A percentile compares a stretch with the other conserved stretches of the same genome.
These are phyloP conservation scores for Cynaeus angustus DNA, from an alignment of 2,888 invertebrate genomes.

Conservation along the genomic window DNA sequence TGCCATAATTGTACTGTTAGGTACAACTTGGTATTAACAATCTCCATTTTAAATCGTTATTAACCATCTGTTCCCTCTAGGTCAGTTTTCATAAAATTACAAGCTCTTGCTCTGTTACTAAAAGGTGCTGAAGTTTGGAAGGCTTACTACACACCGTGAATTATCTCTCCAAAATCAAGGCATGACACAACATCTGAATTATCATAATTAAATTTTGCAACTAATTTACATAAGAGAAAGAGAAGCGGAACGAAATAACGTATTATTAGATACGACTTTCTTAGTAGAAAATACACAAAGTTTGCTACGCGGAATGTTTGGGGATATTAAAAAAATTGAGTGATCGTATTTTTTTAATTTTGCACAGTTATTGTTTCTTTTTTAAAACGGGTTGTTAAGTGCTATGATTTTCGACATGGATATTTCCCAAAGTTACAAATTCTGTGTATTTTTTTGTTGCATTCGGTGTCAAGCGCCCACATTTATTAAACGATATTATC, in stretches of 20 bases:
- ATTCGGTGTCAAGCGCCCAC: neutral
- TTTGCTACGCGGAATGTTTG: neutral
- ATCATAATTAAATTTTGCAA: constrained; percentile 16
- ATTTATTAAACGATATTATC: neutral
- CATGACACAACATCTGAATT: constrained; percentile 3
- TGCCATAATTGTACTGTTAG: no score
- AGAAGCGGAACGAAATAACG: neutral
- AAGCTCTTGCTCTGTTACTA: neutral
- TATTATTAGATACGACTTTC: neutral
- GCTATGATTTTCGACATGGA: no score
- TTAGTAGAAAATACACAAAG: no score
- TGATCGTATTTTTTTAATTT: no score
- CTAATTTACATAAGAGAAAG: constrained; percentile 9
- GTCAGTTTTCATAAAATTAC: neutral
- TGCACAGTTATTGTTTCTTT: no score
- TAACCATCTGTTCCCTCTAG: no score
- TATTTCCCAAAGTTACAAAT: neutral
- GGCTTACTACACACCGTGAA: neutral
- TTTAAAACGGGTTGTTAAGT: no score
- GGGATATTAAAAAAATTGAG: neutral
- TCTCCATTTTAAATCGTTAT: no score
- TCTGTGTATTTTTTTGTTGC: neutral
- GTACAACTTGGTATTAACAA: no score
- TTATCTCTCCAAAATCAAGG: neutral
- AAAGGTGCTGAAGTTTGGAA: neutral